phyloP scores from a whole-genome alignment of 23 tunicate species.

The Oikopleura dioica region DNA sequence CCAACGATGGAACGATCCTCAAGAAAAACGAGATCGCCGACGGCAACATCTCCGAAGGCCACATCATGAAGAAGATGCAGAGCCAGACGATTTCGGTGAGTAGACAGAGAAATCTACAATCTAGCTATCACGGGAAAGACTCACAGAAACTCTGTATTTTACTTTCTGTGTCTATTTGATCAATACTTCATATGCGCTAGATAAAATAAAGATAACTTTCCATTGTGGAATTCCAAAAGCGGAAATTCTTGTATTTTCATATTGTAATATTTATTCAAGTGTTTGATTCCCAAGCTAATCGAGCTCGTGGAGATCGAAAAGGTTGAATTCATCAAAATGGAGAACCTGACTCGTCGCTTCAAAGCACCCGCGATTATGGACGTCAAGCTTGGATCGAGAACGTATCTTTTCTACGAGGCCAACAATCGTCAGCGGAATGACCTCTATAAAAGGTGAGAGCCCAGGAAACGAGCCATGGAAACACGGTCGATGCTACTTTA shows the following conservation, averaged over 20 bases:
- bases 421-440: neutral
- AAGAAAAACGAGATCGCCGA: neutral
- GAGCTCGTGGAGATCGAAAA: neutral
- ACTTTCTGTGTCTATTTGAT: too few species aligned
- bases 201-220: too few species aligned
- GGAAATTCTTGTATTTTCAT: too few species aligned
- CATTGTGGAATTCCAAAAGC: too few species aligned
- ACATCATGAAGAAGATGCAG: neutral
- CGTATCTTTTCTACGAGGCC: neutral
- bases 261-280: too few species aligned
- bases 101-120: too few species aligned
- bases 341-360: neutral
- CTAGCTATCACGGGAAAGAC: too few species aligned
- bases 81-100: neutral
- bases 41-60: neutral
- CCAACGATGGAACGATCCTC: slow-evolving; percentile 5
- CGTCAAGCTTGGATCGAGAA: slow-evolving; percentile 10
- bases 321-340: slow-evolving; percentile 14
- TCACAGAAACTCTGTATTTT: too few species aligned
- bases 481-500: too few species aligned
- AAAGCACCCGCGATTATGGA: neutral
- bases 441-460: neutral
- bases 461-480: too few species aligned
- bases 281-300: neutral
- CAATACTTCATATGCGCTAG: too few species aligned